Evolutionary conservation across 2,797 vertebrate species (phyloP).

Genomic region (Neosilurus mollespiculum): DNA sequence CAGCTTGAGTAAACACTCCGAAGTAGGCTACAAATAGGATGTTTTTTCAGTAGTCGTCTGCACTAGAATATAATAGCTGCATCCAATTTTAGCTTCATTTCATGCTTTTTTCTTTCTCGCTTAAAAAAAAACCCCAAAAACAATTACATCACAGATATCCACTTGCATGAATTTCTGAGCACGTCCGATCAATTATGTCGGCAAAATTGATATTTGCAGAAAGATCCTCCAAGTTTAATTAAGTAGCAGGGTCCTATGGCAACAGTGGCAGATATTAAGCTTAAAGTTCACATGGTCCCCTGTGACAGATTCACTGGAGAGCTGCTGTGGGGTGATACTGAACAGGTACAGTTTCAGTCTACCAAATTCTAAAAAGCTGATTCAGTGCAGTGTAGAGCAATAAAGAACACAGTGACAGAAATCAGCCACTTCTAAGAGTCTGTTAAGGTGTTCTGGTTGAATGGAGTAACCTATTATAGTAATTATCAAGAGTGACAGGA

Average conservation of each 20-base stretch:
- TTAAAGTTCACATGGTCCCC: conserved; percentile 40
- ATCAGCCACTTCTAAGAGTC: conserved; percentile 15
- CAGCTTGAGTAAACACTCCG: conserved; percentile 20
- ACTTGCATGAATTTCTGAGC: not conserved
- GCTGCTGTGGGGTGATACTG: not conserved
- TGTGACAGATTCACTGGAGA: conserved; percentile 5
- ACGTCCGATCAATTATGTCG: conserved; percentile 56
- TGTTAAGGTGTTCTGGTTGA: conserved; percentile 46
- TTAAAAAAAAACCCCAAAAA: not conserved
- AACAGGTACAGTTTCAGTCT: not conserved
- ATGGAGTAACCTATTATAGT: conserved; percentile 63
- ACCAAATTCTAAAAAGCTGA: conserved; percentile 12
- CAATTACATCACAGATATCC: not conserved
- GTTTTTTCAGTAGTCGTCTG: conserved; percentile 20
- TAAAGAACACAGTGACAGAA: conserved; percentile 4
- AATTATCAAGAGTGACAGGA: conserved; percentile 70
- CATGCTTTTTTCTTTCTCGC: not conserved
- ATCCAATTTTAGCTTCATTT: not conserved
- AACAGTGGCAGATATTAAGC: conserved; percentile 26
- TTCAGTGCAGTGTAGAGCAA: not conserved
- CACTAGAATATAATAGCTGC: conserved; percentile 18
- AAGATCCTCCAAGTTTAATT: conserved; percentile 57
- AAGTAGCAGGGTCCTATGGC: conserved; percentile 20
- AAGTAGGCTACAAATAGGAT: conserved; percentile 31
- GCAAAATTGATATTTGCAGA: conserved; percentile 57